Conservation (phyloP, 2,113 vertebrate genomes). For the Nematolebias whitei region DNA sequence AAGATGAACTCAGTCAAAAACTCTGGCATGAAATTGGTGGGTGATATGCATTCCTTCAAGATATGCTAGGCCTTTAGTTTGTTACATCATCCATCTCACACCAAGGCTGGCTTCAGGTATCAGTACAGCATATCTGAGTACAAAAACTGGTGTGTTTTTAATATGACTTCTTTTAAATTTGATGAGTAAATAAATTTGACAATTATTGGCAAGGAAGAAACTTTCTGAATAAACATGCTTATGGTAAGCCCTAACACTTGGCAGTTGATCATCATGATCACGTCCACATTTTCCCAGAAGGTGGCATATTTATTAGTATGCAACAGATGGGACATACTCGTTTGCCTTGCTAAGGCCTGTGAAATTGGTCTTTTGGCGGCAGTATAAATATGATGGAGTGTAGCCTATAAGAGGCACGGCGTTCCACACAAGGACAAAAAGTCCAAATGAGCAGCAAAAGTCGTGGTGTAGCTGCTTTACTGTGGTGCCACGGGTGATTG, state of each 20-base stretch:
- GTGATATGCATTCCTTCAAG: too few relatives aligned
- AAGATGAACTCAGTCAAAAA: too few relatives aligned
- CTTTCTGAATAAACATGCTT: slow-evolving; percentile 80
- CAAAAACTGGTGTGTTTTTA: slow-evolving; percentile 37
- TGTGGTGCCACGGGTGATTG: slow-evolving; percentile 89
- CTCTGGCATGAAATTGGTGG: too few relatives aligned
- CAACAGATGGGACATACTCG: slow-evolving; percentile 97
- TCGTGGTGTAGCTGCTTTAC: slow-evolving; percentile 75
- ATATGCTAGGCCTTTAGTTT: too few relatives aligned
- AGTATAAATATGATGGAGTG: slow-evolving; percentile 99
- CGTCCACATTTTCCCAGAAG: slow-evolving; percentile 91
- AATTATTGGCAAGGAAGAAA: slow-evolving; percentile 69
- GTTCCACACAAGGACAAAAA: slow-evolving; percentile 87
- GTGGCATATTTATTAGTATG: slow-evolving; percentile 97
- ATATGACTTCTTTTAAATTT: slow-evolving; percentile 60
- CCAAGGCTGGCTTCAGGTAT: slow-evolving; percentile 40
- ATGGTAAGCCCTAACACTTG: slow-evolving; percentile 95
- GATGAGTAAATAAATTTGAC: slow-evolving; percentile 65
- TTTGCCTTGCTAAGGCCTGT: slow-evolving; percentile 95
- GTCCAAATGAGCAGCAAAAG: slow-evolving; percentile 86
- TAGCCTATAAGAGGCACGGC: slow-evolving; percentile 80
- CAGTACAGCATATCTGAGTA: slow-evolving; percentile 10
- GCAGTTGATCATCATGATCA: slow-evolving; percentile 99
- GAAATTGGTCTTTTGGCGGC: slow-evolving; percentile 99
- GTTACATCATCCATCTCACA: slow-evolving; percentile 9